Evolutionary conservation across 2,888 invertebrate species (phyloP).

Genomic region (Troides aeacus): DNA sequence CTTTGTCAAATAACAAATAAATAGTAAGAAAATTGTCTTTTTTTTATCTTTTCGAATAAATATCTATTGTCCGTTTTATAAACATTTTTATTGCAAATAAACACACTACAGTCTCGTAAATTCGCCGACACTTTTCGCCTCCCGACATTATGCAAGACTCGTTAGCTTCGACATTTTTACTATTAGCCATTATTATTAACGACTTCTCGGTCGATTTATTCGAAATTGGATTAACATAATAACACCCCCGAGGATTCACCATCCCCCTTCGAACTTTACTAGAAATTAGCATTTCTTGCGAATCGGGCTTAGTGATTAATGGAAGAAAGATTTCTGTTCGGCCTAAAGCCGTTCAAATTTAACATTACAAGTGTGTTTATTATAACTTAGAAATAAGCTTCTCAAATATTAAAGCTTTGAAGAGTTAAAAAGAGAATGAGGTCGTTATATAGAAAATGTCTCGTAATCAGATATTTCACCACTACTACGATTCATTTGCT

Average conservation of each 20-base stretch:
- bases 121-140: constrained; percentile 11
- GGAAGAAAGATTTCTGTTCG: not conserved
- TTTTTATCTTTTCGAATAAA: not conserved
- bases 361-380: not conserved
- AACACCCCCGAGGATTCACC: constrained; percentile 21
- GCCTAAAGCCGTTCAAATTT: not conserved
- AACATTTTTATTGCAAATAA: not conserved
- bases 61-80: not conserved
- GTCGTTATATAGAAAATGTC: too few relatives aligned
- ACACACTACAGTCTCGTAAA: constrained; percentile 7
- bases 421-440: too few relatives aligned
- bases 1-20: too few relatives aligned
- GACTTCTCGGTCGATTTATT: constrained; percentile 25
- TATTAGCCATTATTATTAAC: constrained; percentile 28
- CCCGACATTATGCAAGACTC: constrained; percentile 10
- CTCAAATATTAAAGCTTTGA: too few relatives aligned
- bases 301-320: constrained; percentile 19
- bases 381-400: not conserved
- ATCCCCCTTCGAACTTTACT: constrained; percentile 2
- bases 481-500: too few relatives aligned
- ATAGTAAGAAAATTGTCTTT: not conserved
- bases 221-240: constrained; percentile 29
- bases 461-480: too few relatives aligned
- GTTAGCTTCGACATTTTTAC: constrained; percentile 25
- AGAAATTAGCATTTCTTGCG: constrained; percentile 21